Evolutionary conservation across 92 coral and sea anemone species (phyloP).

Genomic region (Plumapathes pennacea): DNA sequence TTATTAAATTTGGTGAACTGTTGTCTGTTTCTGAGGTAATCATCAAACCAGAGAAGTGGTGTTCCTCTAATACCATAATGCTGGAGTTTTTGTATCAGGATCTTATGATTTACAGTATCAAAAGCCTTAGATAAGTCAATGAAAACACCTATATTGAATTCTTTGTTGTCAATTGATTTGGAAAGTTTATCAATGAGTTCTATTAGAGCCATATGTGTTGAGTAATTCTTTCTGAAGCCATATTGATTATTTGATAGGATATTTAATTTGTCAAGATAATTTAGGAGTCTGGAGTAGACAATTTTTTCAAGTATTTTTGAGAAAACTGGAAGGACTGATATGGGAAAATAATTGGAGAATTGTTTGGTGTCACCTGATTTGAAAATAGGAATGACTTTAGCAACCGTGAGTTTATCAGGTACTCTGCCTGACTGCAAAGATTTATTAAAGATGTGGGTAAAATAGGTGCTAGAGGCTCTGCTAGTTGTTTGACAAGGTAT

Average conservation of each 20-base stretch:
- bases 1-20: slow-evolving; percentile 3
- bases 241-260: slow-evolving; percentile 13
- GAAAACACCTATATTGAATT: slow-evolving; percentile 8
- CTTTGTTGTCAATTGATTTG: slow-evolving; percentile 4
- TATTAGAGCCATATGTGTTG: slow-evolving; percentile 1
- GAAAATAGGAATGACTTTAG: too few relatives aligned
- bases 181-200: slow-evolving; percentile 5
- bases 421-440: too few relatives aligned
- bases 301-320: slow-evolving; percentile 27
- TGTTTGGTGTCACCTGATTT: too few relatives aligned
- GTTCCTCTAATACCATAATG: slow-evolving; percentile 8
- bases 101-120: slow-evolving; percentile 17
- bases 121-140: slow-evolving; percentile 17
- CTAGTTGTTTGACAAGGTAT: too few relatives aligned
- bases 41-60: slow-evolving; percentile 3
- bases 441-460: too few relatives aligned
- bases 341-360: too few relatives aligned
- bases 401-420: too few relatives aligned
- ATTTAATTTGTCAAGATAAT: slow-evolving; percentile 4
- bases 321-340: slow-evolving; percentile 25
- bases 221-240: slow-evolving; percentile 12
- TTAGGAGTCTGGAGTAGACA: slow-evolving; percentile 6
- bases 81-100: slow-evolving; percentile 13
- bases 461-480: too few relatives aligned
- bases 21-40: slow-evolving; percentile 7